Evolutionary conservation across 2,888 invertebrate species (phyloP), one percentile per base, ranked within the genome.

Genomic region (Schrankia costaestrigalis): DNA sequence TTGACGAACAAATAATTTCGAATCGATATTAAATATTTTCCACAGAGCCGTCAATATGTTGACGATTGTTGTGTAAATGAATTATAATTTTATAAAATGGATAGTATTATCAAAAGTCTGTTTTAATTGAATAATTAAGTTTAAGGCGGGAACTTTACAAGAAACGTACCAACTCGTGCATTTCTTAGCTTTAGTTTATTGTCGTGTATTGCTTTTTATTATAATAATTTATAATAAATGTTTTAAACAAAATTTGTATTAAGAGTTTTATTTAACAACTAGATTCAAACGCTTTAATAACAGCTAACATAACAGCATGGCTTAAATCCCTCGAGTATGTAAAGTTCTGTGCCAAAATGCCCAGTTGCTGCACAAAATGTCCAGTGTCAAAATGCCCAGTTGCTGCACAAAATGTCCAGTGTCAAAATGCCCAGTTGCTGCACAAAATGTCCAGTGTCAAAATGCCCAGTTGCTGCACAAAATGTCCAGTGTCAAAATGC

Each of bases 171-270:
- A 82, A 85, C 74, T 62, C 43, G 76, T 84, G 86, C 86, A 86
- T 86, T 86, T 85, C 78, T 68, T 83, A 82, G 76, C 69, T 64
- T 83, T 81, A 80, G 81, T 78, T n/a, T 77, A 75, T 68, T 67
- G 69, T 78, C 77, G 69, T 81, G 80, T 79, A 82, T n/a, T 82
- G 81, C 82, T 81, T 84, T 79, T 51, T 58, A 56, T 58, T 78
- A 78, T 78, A 81, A 70, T 83, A 80, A 84, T 82, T 84, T 84
- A 83, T 83, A 83, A 84, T 78, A 82, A 83, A 85, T 73, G 77
- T 76, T 81, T 79, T 77, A 68, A 80, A 78, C 61, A 56, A 66
- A 64, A 30, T 12, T 18, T n/a, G n/a, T n/a, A n/a, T n/a, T n/a
- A n/a, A n/a, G n/a, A n/a, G n/a, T n/a, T n/a, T n/a, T n/a, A n/a